Percentiles rank a stretch among this genome's conserved stretches.
phyloP scores from a whole-genome alignment of 2,113 vertebrate species.

The Probosciger aterrimus region DNA sequence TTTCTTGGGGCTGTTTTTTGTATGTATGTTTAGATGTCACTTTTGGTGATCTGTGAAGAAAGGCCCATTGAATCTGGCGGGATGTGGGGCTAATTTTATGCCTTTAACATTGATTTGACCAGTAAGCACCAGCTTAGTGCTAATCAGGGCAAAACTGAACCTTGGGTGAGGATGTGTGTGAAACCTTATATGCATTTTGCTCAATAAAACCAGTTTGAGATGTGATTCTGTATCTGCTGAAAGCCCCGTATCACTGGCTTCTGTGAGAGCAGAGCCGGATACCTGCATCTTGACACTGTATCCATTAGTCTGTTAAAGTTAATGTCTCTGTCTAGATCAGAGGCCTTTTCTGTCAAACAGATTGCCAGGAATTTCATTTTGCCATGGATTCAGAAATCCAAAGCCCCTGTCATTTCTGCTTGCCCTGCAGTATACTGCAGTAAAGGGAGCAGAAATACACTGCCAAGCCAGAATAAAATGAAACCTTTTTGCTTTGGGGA shows the following conservation, averaged over 20 bases:
- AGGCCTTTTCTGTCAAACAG: not conserved
- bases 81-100: not conserved
- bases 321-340: not conserved
- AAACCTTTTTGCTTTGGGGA: not conserved
- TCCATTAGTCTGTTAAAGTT: not conserved
- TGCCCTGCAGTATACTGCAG: not conserved
- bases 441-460: not conserved
- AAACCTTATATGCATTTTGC: not conserved
- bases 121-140: not conserved
- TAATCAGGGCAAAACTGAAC: not conserved
- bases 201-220: not conserved
- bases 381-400: not conserved
- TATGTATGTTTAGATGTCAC: not conserved
- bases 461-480: not conserved
- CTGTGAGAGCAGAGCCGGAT: not conserved
- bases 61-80: not conserved
- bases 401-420: not conserved
- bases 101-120: constrained; percentile 5
- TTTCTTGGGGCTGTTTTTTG: not conserved
- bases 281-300: not conserved
- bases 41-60: not conserved
- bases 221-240: constrained; percentile 7
- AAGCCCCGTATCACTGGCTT: not conserved
- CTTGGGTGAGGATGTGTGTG: constrained; percentile 17
- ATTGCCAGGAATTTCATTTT: not conserved